phyloP scores from a whole-genome alignment of 1,140 invertebrate genomes.

The Lordiphosa mommai region DNA sequence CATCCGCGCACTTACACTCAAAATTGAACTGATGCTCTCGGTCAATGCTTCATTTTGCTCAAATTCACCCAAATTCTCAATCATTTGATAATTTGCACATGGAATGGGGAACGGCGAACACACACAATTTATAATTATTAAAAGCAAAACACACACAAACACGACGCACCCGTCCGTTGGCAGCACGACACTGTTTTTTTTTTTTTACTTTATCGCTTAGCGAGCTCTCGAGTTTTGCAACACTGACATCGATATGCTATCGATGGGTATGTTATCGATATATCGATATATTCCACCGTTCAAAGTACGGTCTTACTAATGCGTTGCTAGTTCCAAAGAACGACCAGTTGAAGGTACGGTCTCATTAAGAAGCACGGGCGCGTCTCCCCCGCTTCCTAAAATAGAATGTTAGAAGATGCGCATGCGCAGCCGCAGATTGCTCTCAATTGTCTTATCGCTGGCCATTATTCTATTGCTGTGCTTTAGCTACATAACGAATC shows the following conservation, averaged over 20 bases:
- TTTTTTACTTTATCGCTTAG: too few relatives aligned
- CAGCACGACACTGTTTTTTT: neutral
- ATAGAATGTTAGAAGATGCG: conserved; percentile 58
- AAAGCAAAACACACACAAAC: conserved; percentile 17
- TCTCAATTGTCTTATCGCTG: conserved; percentile 55
- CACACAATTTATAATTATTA: conserved; percentile 14
- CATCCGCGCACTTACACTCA: conserved; percentile 8
- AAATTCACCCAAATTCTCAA: conserved; percentile 6
- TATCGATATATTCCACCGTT: too few relatives aligned
- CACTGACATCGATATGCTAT: neutral
- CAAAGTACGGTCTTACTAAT: too few relatives aligned
- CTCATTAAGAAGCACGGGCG: too few relatives aligned
- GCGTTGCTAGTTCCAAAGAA: too few relatives aligned
- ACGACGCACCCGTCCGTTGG: neutral
- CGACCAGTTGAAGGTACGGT: too few relatives aligned
- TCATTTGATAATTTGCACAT: conserved; percentile 9
- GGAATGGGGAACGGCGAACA: neutral
- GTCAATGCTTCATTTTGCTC: conserved; percentile 7
- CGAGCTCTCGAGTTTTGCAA: neutral
- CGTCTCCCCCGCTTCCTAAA: neutral
- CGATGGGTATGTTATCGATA: neutral
- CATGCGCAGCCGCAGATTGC: conserved; percentile 67
- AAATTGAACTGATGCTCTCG: neutral
- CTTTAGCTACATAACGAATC: conserved; percentile 51
- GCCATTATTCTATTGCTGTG: conserved; percentile 52